Evolutionary conservation across 2,797 vertebrate genomes (phyloP), one percentile per base, ranked within the genome.

Genomic region (Dendrocincla tyrannina): DNA sequence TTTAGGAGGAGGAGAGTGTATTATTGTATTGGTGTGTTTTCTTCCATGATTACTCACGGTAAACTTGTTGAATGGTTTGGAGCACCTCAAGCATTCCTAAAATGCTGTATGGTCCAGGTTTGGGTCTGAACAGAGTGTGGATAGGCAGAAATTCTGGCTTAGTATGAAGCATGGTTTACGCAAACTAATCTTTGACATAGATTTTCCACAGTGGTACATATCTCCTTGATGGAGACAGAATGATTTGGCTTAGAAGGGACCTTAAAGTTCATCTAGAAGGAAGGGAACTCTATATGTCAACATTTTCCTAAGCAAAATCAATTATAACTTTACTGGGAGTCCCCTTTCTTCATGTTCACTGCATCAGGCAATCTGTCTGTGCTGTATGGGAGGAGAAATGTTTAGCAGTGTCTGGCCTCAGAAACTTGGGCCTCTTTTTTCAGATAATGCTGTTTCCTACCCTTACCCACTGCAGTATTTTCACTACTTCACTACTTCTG

Each of bases 401-500:
- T 25, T 73, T 41, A 37, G 7, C 32, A 30, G 44, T 10, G 16
- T 39, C 17, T 63, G 20, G 5, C 10, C 32, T 63, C 28, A 64
- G 67, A 60, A 20, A 33, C 23, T 7, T 37, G 28, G 17, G 7
- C 9, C 2, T 37, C 17, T 66, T 24, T 62, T 76, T 68, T 39
- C 10, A 37, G 22, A 9, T 3, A 78, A 44, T 7, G 5, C 25
- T 69, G 11, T 72, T 87, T 93, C 28, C 37, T 37, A 17, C 16
- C 9, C 28, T 84, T 33, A 59, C 3, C 10, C 18, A 30, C 25
- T 8, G 4, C 35, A 52, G 1, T 4, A 4, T 1, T 1, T 33
- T 66, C 15, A 9, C 5, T 42, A 1, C 24, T 33, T 66, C 15
- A 9, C 5, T 42, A 1, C 24, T 75, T 74, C 32, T 87, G 28